These are phyloP conservation scores for Mormyrops attenuatus DNA, from an alignment of 2,797 vertebrate genomes.

Conservation along the genomic window DNA sequence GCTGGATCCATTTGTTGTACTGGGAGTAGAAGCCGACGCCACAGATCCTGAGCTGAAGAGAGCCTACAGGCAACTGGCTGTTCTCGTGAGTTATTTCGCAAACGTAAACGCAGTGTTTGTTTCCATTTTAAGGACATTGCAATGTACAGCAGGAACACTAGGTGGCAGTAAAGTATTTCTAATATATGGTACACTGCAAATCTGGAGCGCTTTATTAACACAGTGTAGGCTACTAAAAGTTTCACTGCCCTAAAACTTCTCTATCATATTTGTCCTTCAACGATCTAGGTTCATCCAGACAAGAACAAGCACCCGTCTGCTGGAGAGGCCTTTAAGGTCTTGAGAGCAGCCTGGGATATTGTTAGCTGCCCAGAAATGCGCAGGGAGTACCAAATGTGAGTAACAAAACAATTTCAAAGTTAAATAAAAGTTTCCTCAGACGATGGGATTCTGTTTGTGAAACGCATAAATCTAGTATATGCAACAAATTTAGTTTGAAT, in stretches of 20 bases:
- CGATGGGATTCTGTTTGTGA: background rate
- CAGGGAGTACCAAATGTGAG: slow-evolving; percentile 87
- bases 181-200: background rate
- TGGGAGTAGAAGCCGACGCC: slow-evolving; percentile 80
- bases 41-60: slow-evolving; percentile 80
- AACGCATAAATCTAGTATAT: background rate
- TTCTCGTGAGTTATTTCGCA: slow-evolving; percentile 67
- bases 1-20: slow-evolving; percentile 81
- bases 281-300: slow-evolving; percentile 85
- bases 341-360: slow-evolving; percentile 88
- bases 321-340: slow-evolving; percentile 90
- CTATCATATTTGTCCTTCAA: slow-evolving; percentile 16
- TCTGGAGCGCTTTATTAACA: background rate
- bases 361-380: slow-evolving; percentile 86
- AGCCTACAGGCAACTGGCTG: slow-evolving; percentile 87
- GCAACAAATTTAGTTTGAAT: background rate
- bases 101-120: background rate
- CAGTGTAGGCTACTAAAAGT: background rate
- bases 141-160: background rate
- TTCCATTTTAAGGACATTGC: background rate
- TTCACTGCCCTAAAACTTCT: background rate
- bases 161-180: slow-evolving; percentile 16
- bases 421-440: background rate
- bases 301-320: slow-evolving; percentile 90
- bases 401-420: slow-evolving; percentile 23